A percentile compares a stretch with the other conserved stretches of the same genome.
Evolutionary conservation across 2,797 vertebrate genomes (phyloP).

Genomic region (Tamandua tetradactyla): DNA sequence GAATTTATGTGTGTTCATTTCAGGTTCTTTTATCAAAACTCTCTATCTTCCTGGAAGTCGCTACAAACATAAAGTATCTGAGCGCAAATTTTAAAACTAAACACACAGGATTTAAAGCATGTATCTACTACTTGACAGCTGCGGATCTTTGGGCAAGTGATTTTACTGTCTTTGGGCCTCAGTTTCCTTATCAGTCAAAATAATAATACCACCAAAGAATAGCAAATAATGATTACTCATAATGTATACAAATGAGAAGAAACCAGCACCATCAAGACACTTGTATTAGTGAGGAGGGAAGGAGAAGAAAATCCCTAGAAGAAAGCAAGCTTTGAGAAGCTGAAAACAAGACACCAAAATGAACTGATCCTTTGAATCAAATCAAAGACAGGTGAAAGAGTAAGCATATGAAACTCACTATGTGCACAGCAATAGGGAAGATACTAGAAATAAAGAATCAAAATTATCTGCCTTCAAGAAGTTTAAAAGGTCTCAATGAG

Average conservation of each 20-base stretch:
- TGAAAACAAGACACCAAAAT: neutral
- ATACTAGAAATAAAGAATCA: neutral
- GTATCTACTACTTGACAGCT: neutral
- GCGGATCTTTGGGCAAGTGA: neutral
- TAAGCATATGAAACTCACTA: neutral
- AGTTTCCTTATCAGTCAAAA: constrained; percentile 15
- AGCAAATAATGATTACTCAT: neutral
- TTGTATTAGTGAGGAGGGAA: neutral
- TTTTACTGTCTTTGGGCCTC: neutral
- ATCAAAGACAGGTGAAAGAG: constrained; percentile 2
- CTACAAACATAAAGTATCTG: neutral
- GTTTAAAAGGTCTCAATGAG: neutral
- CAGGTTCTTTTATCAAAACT: neutral
- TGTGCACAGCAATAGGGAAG: neutral
- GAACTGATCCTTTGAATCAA: neutral
- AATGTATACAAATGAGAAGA: neutral
- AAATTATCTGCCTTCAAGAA: neutral
- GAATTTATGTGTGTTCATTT: neutral
- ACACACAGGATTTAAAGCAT: neutral
- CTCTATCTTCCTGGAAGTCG: neutral
- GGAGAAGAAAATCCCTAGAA: neutral
- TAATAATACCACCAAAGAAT: neutral
- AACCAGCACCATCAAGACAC: neutral
- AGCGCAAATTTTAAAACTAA: neutral
- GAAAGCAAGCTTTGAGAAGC: constrained; percentile 23